phyloP scores from a whole-genome alignment of 2,888 invertebrate genomes.

The Chloroclysta siterata region DNA sequence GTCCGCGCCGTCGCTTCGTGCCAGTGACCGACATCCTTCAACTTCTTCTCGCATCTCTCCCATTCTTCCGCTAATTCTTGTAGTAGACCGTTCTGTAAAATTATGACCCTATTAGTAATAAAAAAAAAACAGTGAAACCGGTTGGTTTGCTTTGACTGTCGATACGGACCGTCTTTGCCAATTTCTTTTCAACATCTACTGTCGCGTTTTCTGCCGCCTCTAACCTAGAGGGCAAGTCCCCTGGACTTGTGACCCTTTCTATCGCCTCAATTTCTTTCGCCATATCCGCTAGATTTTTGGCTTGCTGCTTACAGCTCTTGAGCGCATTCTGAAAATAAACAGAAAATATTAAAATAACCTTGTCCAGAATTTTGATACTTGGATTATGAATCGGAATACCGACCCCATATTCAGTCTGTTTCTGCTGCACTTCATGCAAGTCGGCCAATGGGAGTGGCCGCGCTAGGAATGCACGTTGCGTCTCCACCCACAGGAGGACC shows the following conservation, averaged over 20 bases:
- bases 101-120: conserved; percentile 16
- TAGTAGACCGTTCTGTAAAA: conserved; percentile 91
- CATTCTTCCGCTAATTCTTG: conserved; percentile 97
- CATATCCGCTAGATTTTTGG: conserved; percentile 96
- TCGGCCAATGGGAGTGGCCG: conserved; percentile 91
- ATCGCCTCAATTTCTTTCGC: conserved; percentile 94
- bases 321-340: conserved; percentile 88
- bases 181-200: conserved; percentile 92
- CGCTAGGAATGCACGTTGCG: conserved; percentile 91
- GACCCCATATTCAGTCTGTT: conserved; percentile 94
- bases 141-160: background rate
- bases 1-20: conserved; percentile 92
- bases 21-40: conserved; percentile 95
- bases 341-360: conserved; percentile 14
- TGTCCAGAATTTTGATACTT: background rate
- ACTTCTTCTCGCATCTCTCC: conserved; percentile 97
- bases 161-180: conserved; percentile 91
- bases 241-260: conserved; percentile 92
- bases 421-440: conserved; percentile 92
- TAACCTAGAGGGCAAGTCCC: conserved; percentile 93
- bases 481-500: conserved; percentile 93
- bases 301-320: conserved; percentile 94
- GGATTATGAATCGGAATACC: conserved; percentile 33
- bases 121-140: background rate
- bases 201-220: conserved; percentile 95